phyloP scores from a whole-genome alignment of 2,888 invertebrate genomes.

The Leptodirus hochenwartii region DNA sequence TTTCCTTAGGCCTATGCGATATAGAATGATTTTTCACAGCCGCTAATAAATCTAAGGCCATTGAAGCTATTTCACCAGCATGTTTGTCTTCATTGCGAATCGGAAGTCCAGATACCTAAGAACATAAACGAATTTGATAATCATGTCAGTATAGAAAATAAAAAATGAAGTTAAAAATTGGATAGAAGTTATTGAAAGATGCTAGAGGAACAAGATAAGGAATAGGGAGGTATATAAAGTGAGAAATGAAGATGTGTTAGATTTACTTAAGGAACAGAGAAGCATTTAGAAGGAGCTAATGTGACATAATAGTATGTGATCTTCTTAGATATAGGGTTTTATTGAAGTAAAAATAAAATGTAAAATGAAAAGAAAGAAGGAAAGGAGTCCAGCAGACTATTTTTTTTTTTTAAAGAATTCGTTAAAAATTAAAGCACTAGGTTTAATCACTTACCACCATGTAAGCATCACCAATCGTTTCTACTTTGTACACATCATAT shows the following conservation, averaged over 20 bases:
- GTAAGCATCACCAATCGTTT: slow-evolving; percentile 78
- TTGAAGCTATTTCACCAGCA: slow-evolving; percentile 85
- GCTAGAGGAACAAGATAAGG: too few species aligned
- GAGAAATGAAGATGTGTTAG: too few species aligned
- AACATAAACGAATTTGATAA: slow-evolving; percentile 7
- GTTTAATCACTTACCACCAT: slow-evolving; percentile 40
- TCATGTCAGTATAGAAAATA: slow-evolving; percentile 1
- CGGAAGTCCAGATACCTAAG: slow-evolving; percentile 72
- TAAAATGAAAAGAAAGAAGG: too few species aligned
- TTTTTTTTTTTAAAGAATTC: slow-evolving; percentile 1
- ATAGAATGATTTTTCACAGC: slow-evolving; percentile 78
- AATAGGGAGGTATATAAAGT: too few species aligned
- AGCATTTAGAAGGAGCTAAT: too few species aligned
- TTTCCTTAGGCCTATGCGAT: slow-evolving; percentile 76
- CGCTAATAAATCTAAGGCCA: slow-evolving; percentile 72
- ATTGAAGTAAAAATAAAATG: too few species aligned
- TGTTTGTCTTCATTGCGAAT: slow-evolving; percentile 69
- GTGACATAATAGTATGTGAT: too few species aligned
- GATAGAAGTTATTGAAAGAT: too few species aligned
- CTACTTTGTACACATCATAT: slow-evolving; percentile 96
- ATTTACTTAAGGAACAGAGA: too few species aligned
- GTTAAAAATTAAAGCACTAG: not conserved
- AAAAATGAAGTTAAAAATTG: too few species aligned
- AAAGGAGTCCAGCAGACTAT: not conserved
- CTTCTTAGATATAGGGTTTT: too few species aligned